Evolutionary conservation across 2,888 invertebrate species (phyloP), one percentile per base, ranked within the genome.

Genomic region (Agrochola litura): DNA sequence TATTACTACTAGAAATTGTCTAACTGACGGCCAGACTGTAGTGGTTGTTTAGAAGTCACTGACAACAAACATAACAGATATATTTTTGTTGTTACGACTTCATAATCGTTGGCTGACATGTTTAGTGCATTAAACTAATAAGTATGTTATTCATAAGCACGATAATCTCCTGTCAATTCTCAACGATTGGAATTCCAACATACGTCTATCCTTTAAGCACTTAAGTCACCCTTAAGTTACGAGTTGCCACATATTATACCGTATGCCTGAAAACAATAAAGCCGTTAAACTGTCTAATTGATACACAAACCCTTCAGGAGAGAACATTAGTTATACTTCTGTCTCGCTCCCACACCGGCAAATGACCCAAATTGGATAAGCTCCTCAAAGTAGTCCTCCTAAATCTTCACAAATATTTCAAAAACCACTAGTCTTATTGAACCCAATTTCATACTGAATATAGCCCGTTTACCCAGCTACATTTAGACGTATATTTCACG

Each of bases 301-400:
- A 84, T 76, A 86, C 76, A 86, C 64, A 75, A 79, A 85, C 79
- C 83, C 81, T 89, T 90, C 86, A 88, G 76, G 83, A 87, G 89
- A 83, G 86, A 86, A 81, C 81, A 82, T 75, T 73, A 54, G 49
- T 58, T 73, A 73, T 74, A 79, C 69, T 49, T 66, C 74, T 69
- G 30, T 88, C 88, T 88, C 85, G 19, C 85, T 90, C 77, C 68
- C 88, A 88, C 90, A 86, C 85, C 78, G 81, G 49, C 30, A 68
- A 67, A 67, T 61, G 37, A 52, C 73, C 76, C 56, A 52, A 65
- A 72, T 68, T 61, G 8, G 30, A 69, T 75, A 75, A 79, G 46
- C 74, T 58, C 54, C 67, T 73, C 41, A 43, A 63, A 79, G n/a
- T 56, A 41, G 16, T 25, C 9, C 25, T 8, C 19, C n/a, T 16